Evolutionary conservation across 2,888 invertebrate genomes (phyloP).

Genomic region (Nematopogon swammerdamellus): DNA sequence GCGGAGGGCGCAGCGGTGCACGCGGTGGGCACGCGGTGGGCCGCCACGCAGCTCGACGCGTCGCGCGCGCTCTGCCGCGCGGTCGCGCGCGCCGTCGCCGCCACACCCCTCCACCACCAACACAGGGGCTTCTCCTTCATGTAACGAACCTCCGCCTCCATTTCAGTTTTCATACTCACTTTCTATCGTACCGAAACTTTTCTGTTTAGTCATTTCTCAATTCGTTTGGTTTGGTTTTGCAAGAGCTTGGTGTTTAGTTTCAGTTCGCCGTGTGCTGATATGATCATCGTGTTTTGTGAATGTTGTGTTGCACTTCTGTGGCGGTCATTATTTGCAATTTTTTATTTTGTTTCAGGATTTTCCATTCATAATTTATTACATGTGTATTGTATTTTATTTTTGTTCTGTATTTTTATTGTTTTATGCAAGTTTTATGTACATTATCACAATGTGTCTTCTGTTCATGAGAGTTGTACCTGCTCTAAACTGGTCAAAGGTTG

Average conservation of each 20-base stretch:
- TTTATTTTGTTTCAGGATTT: too few relatives aligned
- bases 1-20: slow-evolving; percentile 58
- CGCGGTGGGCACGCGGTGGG: slow-evolving; percentile 77
- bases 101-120: slow-evolving; percentile 65
- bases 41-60: slow-evolving; percentile 77
- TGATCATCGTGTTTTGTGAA: too few relatives aligned
- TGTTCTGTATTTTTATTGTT: too few relatives aligned
- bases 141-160: slow-evolving; percentile 37
- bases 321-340: too few relatives aligned
- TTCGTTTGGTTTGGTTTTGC: background rate
- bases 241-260: background rate
- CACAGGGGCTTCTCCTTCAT: slow-evolving; percentile 77
- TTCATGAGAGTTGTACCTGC: too few relatives aligned
- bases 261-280: background rate
- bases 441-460: too few relatives aligned
- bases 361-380: too few relatives aligned
- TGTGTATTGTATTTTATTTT: too few relatives aligned
- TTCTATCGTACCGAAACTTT: too few relatives aligned
- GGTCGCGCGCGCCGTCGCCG: slow-evolving; percentile 64
- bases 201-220: background rate
- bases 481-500: too few relatives aligned
- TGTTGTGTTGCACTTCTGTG: too few relatives aligned
- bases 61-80: slow-evolving; percentile 75
- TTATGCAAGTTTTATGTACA: too few relatives aligned
- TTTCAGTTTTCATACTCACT: background rate